These are phyloP conservation scores for Tribolium madens DNA, from an alignment of 1,140 invertebrate genomes.

Conservation along the genomic window DNA sequence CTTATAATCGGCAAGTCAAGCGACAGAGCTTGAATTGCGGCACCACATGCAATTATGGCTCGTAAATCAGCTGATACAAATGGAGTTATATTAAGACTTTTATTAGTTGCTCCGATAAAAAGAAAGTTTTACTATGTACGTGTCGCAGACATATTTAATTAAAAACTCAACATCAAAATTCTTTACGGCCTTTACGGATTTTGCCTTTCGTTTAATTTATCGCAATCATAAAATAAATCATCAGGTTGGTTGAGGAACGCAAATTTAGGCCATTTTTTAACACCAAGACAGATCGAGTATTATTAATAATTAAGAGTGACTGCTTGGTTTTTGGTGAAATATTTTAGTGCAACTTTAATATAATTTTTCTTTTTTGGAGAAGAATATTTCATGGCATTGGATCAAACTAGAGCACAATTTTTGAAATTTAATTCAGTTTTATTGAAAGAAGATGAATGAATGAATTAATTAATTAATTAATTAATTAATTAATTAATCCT, in stretches of 20 bases:
- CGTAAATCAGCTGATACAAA: conserved; percentile 59
- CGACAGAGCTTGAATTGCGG: conserved; percentile 53
- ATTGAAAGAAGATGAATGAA: too few species aligned
- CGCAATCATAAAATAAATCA: conserved; percentile 14
- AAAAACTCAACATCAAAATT: conserved; percentile 30
- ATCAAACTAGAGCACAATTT: too few species aligned
- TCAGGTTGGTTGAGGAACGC: neutral
- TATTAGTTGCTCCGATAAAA: conserved; percentile 55
- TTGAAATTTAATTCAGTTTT: too few species aligned
- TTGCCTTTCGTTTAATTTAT: conserved; percentile 18
- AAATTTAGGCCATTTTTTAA: neutral
- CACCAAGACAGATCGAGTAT: too few species aligned
- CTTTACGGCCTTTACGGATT: conserved; percentile 6
- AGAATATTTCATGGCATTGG: too few species aligned
- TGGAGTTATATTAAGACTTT: conserved; percentile 61
- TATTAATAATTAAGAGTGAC: too few species aligned
- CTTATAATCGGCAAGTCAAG: conserved; percentile 52
- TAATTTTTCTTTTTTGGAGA: too few species aligned
- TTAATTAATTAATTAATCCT: too few species aligned
- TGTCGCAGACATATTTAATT: conserved; percentile 35
- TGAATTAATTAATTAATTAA: too few species aligned
- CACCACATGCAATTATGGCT: conserved; percentile 59
- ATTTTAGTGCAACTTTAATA: too few species aligned
- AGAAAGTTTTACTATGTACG: conserved; percentile 53
- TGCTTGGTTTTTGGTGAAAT: too few species aligned